Percentiles rank a stretch among this genome's conserved stretches.
Evolutionary conservation across 2,113 vertebrate species (phyloP).

Genomic region (Cryptomyrus ogoouensis): DNA sequence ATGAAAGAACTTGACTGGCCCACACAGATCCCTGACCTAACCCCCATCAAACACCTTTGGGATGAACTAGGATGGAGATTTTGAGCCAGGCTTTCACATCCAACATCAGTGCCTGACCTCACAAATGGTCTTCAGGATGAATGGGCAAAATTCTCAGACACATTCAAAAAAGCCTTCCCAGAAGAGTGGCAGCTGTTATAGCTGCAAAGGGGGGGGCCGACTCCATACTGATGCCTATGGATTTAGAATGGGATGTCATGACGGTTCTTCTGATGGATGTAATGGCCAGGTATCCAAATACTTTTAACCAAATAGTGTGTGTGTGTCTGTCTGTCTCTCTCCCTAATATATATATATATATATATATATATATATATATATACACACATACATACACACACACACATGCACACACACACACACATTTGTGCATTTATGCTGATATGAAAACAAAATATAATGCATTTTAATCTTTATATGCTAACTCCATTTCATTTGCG

Average conservation of each 20-base stretch:
- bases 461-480: too few species aligned
- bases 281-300: too few species aligned
- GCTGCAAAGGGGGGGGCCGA: background rate
- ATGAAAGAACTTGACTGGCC: background rate
- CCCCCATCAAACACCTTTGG: background rate
- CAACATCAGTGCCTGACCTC: background rate
- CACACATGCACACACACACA: too few species aligned
- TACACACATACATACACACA: too few species aligned
- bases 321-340: too few species aligned
- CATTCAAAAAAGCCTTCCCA: background rate
- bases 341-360: too few species aligned
- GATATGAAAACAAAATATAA: too few species aligned
- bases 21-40: background rate
- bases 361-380: too few species aligned
- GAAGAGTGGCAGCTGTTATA: background rate
- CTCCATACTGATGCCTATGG: background rate
- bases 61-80: background rate
- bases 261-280: too few species aligned
- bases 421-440: too few species aligned
- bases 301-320: background rate
- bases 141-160: background rate
- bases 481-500: too few species aligned
- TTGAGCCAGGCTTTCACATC: background rate
- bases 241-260: too few species aligned
- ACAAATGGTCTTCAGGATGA: background rate